phyloP scores from a whole-genome alignment of 2,888 invertebrate genomes.

The Dicranocentrus wangi region DNA sequence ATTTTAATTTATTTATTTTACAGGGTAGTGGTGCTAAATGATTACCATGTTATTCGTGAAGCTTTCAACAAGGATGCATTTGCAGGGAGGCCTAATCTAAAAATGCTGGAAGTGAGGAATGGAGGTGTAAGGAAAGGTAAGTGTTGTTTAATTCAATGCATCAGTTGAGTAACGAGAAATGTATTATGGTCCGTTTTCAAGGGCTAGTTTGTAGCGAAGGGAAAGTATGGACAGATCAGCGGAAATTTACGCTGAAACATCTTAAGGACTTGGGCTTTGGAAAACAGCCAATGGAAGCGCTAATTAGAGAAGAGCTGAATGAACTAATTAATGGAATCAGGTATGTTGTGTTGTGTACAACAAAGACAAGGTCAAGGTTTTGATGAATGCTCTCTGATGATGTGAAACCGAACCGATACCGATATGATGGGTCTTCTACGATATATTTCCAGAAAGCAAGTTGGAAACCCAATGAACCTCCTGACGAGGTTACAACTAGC shows the following conservation, averaged over 20 bases:
- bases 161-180: no score
- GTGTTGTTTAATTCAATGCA: no score
- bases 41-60: conserved; percentile 67
- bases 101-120: conserved; percentile 72
- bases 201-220: conserved; percentile 73
- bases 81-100: conserved; percentile 69
- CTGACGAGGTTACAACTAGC: conserved; percentile 68
- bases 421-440: no score
- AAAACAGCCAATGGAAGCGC: conserved; percentile 69
- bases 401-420: no score
- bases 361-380: background rate
- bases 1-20: no score
- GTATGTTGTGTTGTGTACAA: conserved; percentile 32
- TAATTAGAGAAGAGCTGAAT: conserved; percentile 68
- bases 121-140: conserved; percentile 69
- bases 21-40: conserved; percentile 71
- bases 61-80: conserved; percentile 71
- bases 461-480: conserved; percentile 61
- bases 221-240: conserved; percentile 69
- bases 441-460: conserved; percentile 57
- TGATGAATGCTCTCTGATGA: background rate
- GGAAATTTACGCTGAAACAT: conserved; percentile 71
- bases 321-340: conserved; percentile 66
- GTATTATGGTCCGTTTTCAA: no score
- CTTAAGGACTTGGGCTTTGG: conserved; percentile 70